Percentiles rank a stretch among this genome's conserved stretches.
Conservation (phyloP, 2,797 vertebrate genomes). For the Sebastes alutus region DNA sequence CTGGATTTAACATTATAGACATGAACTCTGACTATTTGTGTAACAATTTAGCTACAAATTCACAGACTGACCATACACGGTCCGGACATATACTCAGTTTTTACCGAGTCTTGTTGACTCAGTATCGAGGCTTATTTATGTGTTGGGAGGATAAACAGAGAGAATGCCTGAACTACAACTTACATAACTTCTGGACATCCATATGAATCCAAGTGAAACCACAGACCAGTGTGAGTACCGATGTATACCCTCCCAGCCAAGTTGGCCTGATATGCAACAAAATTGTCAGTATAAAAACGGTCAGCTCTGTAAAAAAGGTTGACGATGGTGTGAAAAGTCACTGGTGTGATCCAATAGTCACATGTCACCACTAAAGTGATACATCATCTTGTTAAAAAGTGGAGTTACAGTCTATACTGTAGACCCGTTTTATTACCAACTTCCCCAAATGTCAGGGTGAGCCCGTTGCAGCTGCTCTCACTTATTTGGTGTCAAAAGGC, state of each 20-base stretch:
- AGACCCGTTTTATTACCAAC: slow-evolving; percentile 8
- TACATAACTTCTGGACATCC: background rate
- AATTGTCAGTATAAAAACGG: background rate
- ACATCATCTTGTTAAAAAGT: slow-evolving; percentile 7
- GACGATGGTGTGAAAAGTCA: too few species aligned
- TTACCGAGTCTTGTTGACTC: background rate
- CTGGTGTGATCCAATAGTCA: background rate
- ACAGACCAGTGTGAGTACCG: too few species aligned
- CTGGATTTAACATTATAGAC: too few species aligned
- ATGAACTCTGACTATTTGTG: too few species aligned
- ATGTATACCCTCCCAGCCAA: too few species aligned
- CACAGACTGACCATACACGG: too few species aligned
- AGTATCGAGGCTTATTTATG: background rate
- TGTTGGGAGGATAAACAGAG: background rate
- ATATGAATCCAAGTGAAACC: background rate
- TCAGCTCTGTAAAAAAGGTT: too few species aligned
- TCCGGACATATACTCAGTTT: too few species aligned
- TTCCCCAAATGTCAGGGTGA: slow-evolving; percentile 45
- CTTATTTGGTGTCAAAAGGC: slow-evolving; percentile 54
- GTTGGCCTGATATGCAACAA: background rate
- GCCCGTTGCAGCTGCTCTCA: slow-evolving; percentile 39
- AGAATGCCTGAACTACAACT: background rate
- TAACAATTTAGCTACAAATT: too few species aligned
- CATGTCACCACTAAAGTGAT: background rate
- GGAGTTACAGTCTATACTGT: background rate